A percentile compares a stretch with the other conserved stretches of the same genome.
These are phyloP conservation scores for Epinephelus malabaricus DNA, from an alignment of 2,797 vertebrate species.

Conservation along the genomic window DNA sequence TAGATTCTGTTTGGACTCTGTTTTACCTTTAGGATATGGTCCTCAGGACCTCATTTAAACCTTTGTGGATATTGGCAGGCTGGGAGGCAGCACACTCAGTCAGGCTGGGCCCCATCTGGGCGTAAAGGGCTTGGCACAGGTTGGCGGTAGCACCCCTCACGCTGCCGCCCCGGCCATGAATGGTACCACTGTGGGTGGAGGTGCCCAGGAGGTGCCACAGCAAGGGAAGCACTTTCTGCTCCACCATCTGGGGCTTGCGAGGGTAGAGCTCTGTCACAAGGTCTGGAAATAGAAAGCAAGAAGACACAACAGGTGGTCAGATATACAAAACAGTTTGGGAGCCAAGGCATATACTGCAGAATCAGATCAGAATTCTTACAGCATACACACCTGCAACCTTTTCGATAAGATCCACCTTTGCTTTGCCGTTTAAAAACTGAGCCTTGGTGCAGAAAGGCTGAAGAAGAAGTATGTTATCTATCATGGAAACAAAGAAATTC, in stretches of 20 bases:
- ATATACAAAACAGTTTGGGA: background rate
- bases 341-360: background rate
- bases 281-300: conserved; percentile 77
- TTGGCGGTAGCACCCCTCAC: conserved; percentile 86
- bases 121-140: conserved; percentile 88
- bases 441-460: conserved; percentile 96
- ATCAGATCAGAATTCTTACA: background rate
- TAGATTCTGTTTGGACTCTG: conserved; percentile 49
- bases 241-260: conserved; percentile 90
- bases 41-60: conserved; percentile 89
- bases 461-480: conserved; percentile 92
- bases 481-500: conserved; percentile 35
- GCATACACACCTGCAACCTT: conserved; percentile 91
- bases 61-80: conserved; percentile 86
- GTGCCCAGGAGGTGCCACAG: conserved; percentile 94
- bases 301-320: conserved; percentile 3
- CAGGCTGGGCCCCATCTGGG: conserved; percentile 90
- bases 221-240: conserved; percentile 91
- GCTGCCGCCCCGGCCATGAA: conserved; percentile 87
- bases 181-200: conserved; percentile 85
- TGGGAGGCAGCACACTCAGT: conserved; percentile 86
- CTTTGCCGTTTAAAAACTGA: conserved; percentile 94
- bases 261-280: conserved; percentile 91
- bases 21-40: conserved; percentile 62
- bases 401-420: conserved; percentile 94